These are phyloP conservation scores for Indicator maculatus DNA, from an alignment of 2,113 vertebrate genomes.

Conservation along the genomic window DNA sequence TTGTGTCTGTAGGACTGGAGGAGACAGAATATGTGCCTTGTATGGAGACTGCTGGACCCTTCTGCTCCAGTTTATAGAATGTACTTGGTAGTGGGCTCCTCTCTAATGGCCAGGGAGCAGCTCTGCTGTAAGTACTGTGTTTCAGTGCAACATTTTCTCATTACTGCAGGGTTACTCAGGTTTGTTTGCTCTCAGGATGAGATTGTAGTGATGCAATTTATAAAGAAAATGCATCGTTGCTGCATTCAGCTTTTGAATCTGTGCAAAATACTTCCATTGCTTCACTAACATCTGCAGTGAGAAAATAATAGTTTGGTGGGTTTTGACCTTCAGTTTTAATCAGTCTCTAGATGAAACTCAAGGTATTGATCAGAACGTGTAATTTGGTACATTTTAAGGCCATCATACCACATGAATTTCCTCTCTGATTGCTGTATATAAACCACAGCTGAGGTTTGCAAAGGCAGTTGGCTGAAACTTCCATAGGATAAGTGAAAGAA, in stretches of 20 bases:
- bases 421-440: neutral
- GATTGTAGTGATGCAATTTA: neutral
- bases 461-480: neutral
- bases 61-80: neutral
- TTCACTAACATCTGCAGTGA: neutral
- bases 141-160: neutral
- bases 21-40: neutral
- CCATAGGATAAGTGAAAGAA: neutral
- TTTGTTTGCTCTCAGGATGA: neutral
- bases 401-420: neutral
- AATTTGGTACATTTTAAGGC: fast-evolving
- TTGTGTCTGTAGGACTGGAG: neutral
- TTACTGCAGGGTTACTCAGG: neutral
- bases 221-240: neutral
- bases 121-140: neutral
- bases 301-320: neutral
- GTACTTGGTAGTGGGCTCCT: neutral
- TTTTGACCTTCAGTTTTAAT: neutral
- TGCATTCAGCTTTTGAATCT: neutral
- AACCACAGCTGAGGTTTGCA: neutral
- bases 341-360: neutral
- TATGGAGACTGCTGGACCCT: neutral
- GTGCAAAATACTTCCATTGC: neutral
- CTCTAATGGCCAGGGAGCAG: neutral
- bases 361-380: neutral